Conservation (phyloP, 1,140 invertebrate species). For the Asbolus verrucosus region DNA sequence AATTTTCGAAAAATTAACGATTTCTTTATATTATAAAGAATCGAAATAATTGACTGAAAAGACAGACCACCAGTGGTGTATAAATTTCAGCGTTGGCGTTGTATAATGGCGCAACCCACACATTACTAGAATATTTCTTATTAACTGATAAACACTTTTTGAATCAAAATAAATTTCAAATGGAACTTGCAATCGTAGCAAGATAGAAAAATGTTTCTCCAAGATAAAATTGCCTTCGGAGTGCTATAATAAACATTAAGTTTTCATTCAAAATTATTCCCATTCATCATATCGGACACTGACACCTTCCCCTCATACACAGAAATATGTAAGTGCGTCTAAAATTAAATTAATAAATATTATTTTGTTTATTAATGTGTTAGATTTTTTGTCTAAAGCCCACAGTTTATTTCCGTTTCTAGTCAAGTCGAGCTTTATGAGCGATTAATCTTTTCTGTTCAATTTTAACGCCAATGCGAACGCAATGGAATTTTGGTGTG, state of each 20-base stretch:
- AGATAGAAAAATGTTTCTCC: neutral
- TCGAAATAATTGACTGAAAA: slow-evolving; percentile 37
- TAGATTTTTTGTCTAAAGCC: no score
- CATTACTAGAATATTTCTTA: slow-evolving; percentile 35
- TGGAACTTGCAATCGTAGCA: slow-evolving; percentile 14
- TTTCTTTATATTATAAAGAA: slow-evolving; percentile 4
- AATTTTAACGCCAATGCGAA: no score
- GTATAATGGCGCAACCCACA: slow-evolving; percentile 29
- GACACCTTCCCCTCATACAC: slow-evolving; percentile 5
- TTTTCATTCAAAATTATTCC: slow-evolving; percentile 30
- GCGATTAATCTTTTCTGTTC: no score
- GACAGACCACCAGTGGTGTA: slow-evolving; percentile 35
- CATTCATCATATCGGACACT: slow-evolving; percentile 24
- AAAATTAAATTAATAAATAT: no score
- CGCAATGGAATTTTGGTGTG: no score
- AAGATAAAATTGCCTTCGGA: neutral
- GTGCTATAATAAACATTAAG: slow-evolving; percentile 27
- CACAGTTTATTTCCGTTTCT: no score
- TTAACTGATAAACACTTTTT: slow-evolving; percentile 29
- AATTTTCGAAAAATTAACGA: slow-evolving; percentile 1
- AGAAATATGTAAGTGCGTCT: slow-evolving; percentile 12
- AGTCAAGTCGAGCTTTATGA: no score
- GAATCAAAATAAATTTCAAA: slow-evolving; percentile 38
- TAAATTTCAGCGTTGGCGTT: slow-evolving; percentile 34
- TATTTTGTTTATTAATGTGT: no score